Percentiles rank a stretch among this genome's conserved stretches.
These are phyloP conservation scores for Tiliqua scincoides DNA, from an alignment of 2,113 vertebrate species.

Conservation along the genomic window DNA sequence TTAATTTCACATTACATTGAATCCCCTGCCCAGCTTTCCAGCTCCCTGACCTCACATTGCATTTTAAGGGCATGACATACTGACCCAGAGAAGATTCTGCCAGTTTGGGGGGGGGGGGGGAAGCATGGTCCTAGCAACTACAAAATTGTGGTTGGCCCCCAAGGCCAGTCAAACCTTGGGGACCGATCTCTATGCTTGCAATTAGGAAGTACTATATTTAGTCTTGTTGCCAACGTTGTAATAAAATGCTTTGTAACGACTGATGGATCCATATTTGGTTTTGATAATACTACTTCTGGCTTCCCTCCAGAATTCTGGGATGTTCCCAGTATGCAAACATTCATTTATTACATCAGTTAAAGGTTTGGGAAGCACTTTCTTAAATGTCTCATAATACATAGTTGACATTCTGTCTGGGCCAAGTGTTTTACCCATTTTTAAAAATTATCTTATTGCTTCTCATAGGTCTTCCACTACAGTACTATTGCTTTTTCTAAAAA, in stretches of 20 bases:
- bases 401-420: not conserved
- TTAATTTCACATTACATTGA: too few relatives aligned
- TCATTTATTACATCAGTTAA: not conserved
- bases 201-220: not conserved
- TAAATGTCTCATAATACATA: not conserved
- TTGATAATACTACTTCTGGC: not conserved
- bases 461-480: not conserved
- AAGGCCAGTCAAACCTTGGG: too few relatives aligned
- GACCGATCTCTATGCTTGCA: too few relatives aligned
- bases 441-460: not conserved
- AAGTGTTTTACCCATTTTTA: not conserved
- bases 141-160: too few relatives aligned
- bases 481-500: not conserved
- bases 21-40: too few relatives aligned
- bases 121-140: too few relatives aligned
- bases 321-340: not conserved
- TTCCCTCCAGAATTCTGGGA: not conserved
- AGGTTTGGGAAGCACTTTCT: not conserved
- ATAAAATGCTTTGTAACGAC: not conserved
- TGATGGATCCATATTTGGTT: not conserved
- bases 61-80: too few relatives aligned
- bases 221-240: not conserved
- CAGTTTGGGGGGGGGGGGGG: too few relatives aligned
- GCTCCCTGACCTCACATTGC: too few relatives aligned
- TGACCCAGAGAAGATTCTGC: too few relatives aligned